Percentiles rank a stretch among this genome's conserved stretches.
These are phyloP conservation scores for Pedetes capensis DNA, from an alignment of 2,113 vertebrate genomes.

Conservation along the genomic window DNA sequence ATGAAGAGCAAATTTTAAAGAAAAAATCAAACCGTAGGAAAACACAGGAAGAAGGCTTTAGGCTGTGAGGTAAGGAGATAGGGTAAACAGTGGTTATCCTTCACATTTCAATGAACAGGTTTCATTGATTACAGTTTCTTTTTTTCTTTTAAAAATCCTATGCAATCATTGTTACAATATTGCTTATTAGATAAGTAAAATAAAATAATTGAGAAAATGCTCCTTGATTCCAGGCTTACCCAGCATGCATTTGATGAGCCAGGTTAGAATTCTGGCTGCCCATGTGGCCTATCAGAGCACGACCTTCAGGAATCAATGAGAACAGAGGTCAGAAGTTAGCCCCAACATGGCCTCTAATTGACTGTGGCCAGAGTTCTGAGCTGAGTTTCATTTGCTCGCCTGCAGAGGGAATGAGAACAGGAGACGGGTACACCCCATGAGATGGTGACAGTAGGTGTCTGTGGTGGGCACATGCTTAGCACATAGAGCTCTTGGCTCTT, in stretches of 20 bases:
- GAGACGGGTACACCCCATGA: too few relatives aligned
- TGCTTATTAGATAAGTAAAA: neutral
- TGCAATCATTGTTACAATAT: neutral
- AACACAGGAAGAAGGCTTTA: neutral
- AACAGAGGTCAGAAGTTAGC: neutral
- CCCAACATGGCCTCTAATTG: neutral
- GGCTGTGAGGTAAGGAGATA: neutral
- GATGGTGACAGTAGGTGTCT: neutral
- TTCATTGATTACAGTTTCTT: neutral
- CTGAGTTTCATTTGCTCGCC: neutral
- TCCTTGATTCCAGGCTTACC: neutral
- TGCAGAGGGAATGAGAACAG: neutral
- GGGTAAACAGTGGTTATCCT: neutral
- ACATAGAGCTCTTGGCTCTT: accelerated
- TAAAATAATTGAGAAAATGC: neutral
- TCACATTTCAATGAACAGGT: neutral
- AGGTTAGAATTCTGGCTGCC: neutral
- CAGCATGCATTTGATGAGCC: too few relatives aligned
- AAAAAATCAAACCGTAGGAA: neutral
- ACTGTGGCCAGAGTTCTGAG: neutral
- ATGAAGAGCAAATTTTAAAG: neutral
- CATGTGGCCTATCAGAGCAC: too few relatives aligned
- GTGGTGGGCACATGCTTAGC: too few relatives aligned
- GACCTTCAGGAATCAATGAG: neutral
- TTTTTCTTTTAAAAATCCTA: neutral